These are phyloP conservation scores for Drosophila prosaltans DNA, from an alignment of 1,140 invertebrate genomes.

Conservation along the genomic window DNA sequence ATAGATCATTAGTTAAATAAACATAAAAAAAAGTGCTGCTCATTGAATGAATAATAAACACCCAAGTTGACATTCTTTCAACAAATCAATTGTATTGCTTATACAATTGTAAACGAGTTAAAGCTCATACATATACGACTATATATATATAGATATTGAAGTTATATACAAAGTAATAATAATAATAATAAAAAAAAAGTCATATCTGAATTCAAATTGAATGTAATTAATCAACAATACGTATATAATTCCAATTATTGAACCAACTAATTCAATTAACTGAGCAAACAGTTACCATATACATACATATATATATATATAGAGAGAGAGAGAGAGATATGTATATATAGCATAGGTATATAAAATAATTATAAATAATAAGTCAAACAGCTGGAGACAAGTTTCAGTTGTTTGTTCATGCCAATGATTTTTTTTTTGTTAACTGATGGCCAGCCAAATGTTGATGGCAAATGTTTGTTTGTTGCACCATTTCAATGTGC, in stretches of 20 bases:
- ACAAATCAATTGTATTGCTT: slow-evolving; percentile 2
- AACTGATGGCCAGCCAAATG: background rate
- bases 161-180: background rate
- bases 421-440: slow-evolving; percentile 48
- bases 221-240: slow-evolving; percentile 64
- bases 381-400: slow-evolving; percentile 33
- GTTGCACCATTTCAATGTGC: slow-evolving; percentile 1
- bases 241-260: slow-evolving; percentile 59
- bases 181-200: slow-evolving; percentile 10
- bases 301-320: slow-evolving; percentile 50
- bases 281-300: slow-evolving; percentile 48
- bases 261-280: slow-evolving; percentile 58
- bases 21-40: slow-evolving; percentile 11
- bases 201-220: slow-evolving; percentile 54
- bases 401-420: background rate
- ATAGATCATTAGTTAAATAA: slow-evolving; percentile 56
- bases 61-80: slow-evolving; percentile 43
- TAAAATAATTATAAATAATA: slow-evolving; percentile 49
- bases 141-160: background rate
- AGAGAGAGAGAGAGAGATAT: slow-evolving; percentile 49
- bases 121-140: slow-evolving; percentile 13
- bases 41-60: slow-evolving; percentile 40
- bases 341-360: slow-evolving; percentile 60
- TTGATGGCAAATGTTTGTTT: slow-evolving; percentile 18
- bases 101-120: slow-evolving; percentile 52